phyloP scores from a whole-genome alignment of 2,888 invertebrate species.

The Sceliomorpha sp. region DNA sequence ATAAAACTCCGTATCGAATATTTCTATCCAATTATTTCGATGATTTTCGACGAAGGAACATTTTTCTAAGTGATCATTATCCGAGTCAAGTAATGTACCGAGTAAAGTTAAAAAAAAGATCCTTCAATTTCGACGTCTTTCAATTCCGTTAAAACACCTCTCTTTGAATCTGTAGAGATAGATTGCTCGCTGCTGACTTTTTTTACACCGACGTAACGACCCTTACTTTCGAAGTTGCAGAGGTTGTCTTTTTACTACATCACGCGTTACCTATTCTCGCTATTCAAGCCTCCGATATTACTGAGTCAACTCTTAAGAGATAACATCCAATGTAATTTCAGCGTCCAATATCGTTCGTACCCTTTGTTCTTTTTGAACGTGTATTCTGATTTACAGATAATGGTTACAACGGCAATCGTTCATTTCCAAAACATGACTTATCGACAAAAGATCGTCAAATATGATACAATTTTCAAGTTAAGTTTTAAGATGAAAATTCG shows the following conservation, averaged over 20 bases:
- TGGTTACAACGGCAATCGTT: no score
- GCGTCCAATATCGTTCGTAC: slow-evolving; percentile 3
- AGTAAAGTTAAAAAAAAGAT: slow-evolving; percentile 18
- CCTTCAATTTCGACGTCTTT: slow-evolving; percentile 24
- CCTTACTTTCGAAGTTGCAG: slow-evolving; percentile 22
- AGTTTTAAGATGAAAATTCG: no score
- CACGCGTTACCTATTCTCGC: slow-evolving; percentile 5
- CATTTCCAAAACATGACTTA: no score
- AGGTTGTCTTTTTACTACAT: slow-evolving; percentile 18
- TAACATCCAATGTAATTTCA: slow-evolving; percentile 33
- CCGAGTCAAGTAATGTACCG: not conserved
- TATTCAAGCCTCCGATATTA: slow-evolving; percentile 32
- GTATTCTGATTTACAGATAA: no score
- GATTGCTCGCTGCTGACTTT: slow-evolving; percentile 29
- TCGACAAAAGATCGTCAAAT: no score
- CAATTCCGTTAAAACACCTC: slow-evolving; percentile 25
- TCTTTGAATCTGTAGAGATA: slow-evolving; percentile 17
- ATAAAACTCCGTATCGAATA: no score
- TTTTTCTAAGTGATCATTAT: slow-evolving; percentile 34
- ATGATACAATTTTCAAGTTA: no score
- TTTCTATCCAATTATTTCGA: slow-evolving; percentile 20
- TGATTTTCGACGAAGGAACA: slow-evolving; percentile 14
- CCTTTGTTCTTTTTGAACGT: not conserved
- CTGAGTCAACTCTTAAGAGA: slow-evolving; percentile 28
- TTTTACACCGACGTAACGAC: slow-evolving; percentile 21